Evolutionary conservation across 2,113 vertebrate species (phyloP).

Genomic region (Mirza zaza): DNA sequence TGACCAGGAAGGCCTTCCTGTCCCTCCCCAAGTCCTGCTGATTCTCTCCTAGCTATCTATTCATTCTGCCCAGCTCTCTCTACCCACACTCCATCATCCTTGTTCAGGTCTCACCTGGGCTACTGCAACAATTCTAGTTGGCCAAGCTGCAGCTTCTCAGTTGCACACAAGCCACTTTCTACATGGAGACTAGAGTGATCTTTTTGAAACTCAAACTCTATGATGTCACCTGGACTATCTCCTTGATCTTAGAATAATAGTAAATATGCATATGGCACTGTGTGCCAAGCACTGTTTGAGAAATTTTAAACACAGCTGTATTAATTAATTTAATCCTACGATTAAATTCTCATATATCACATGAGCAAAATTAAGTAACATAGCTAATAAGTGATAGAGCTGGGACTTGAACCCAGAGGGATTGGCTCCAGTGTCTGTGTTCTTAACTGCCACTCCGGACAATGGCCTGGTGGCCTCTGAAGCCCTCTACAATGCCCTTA

Average conservation of each 20-base stretch:
- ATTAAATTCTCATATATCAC: background rate
- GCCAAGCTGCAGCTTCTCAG: background rate
- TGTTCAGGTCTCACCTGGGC: background rate
- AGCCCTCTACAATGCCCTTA: background rate
- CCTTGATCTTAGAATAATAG: background rate
- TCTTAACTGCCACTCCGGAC: background rate
- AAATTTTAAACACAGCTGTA: background rate
- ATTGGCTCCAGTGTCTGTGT: background rate
- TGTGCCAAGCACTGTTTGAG: background rate
- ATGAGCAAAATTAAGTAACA: background rate
- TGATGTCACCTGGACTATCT: background rate
- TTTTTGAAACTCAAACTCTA: background rate
- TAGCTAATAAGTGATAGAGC: background rate
- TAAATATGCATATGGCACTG: background rate
- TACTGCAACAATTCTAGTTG: no score
- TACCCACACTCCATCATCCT: background rate
- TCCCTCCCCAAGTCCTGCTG: background rate
- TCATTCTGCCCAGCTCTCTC: background rate
- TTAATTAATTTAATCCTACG: background rate
- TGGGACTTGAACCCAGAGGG: background rate
- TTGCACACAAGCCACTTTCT: background rate
- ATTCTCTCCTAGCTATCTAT: background rate
- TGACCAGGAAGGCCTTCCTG: no score
- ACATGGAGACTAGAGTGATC: fast-evolving
- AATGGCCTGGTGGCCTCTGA: background rate